Conservation (phyloP, 2,888 invertebrate genomes). For the Synergus gifuensis region DNA sequence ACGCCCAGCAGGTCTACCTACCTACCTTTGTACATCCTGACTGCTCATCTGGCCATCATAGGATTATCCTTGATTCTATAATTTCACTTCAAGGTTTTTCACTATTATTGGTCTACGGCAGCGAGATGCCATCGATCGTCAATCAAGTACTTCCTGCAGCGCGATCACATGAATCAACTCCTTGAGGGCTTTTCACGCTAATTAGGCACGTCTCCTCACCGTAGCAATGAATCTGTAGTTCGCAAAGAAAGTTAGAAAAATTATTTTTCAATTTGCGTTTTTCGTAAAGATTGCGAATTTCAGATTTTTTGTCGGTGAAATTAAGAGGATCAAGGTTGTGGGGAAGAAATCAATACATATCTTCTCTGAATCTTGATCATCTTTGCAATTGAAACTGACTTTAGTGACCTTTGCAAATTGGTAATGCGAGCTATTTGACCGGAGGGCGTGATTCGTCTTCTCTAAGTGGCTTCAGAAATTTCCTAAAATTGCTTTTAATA, state of each 20-base stretch:
- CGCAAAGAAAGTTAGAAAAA: too few relatives aligned
- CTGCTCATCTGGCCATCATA: slow-evolving; percentile 27
- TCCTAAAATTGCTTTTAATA: slow-evolving; percentile 21
- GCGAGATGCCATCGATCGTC: slow-evolving; percentile 17
- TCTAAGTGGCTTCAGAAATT: neutral
- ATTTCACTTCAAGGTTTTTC: slow-evolving; percentile 47
- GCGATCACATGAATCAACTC: neutral
- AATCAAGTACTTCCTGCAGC: slow-evolving; percentile 31
- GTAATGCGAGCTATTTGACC: neutral
- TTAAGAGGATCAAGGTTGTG: slow-evolving; percentile 20
- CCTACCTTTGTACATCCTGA: slow-evolving; percentile 43
- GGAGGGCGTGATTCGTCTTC: neutral
- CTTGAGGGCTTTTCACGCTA: slow-evolving; percentile 32
- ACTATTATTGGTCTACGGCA: neutral
- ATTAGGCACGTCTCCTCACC: slow-evolving; percentile 30
- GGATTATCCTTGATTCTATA: slow-evolving; percentile 54
- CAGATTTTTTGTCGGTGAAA: neutral
- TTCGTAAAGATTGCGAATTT: too few relatives aligned
- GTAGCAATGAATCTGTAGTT: neutral
- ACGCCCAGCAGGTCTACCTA: slow-evolving; percentile 11
- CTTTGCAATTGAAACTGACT: neutral
- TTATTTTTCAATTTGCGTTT: too few relatives aligned
- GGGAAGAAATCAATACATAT: neutral
- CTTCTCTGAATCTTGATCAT: neutral
- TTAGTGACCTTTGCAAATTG: slow-evolving; percentile 14